Evolutionary conservation across 64 coral and sea anemone genomes (phyloP).

Genomic region (Dendronephthya gigantea): DNA sequence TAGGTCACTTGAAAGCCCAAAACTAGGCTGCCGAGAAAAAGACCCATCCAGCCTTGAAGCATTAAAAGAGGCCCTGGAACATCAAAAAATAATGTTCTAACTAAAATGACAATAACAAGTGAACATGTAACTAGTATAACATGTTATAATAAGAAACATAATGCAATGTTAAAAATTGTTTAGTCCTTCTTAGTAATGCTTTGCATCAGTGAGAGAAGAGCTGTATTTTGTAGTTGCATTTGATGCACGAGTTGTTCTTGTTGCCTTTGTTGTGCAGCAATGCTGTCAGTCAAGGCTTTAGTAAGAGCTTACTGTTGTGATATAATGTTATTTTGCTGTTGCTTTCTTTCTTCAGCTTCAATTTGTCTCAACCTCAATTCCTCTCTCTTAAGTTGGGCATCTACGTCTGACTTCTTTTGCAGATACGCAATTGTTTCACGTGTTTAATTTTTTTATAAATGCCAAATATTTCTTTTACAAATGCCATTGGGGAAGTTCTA

Average conservation of each 20-base stretch:
- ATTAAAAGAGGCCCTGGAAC: no score
- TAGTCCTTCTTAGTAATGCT: background rate
- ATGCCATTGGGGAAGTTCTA: no score
- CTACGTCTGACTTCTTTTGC: constrained; percentile 22
- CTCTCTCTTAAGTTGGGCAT: constrained; percentile 30
- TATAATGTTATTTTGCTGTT: background rate
- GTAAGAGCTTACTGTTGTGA: constrained; percentile 12
- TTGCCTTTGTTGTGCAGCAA: constrained; percentile 8
- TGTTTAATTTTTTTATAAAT: no score
- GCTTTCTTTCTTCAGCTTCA: constrained; percentile 11
- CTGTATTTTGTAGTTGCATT: constrained; percentile 32
- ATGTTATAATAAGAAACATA: background rate
- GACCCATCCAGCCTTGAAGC: no score
- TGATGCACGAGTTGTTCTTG: constrained; percentile 36
- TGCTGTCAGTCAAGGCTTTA: constrained; percentile 24
- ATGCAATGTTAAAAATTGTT: background rate
- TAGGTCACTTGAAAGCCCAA: no score
- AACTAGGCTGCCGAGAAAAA: no score
- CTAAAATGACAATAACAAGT: background rate
- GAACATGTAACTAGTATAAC: background rate
- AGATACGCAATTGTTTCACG: constrained; percentile 30
- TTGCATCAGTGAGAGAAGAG: constrained; percentile 17
- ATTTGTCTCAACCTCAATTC: background rate
- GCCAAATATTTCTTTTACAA: no score
- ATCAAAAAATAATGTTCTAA: no score